Evolutionary conservation across 2,113 vertebrate species (phyloP), one percentile per base, ranked within the genome.

Genomic region (Pampusana beccarii): DNA sequence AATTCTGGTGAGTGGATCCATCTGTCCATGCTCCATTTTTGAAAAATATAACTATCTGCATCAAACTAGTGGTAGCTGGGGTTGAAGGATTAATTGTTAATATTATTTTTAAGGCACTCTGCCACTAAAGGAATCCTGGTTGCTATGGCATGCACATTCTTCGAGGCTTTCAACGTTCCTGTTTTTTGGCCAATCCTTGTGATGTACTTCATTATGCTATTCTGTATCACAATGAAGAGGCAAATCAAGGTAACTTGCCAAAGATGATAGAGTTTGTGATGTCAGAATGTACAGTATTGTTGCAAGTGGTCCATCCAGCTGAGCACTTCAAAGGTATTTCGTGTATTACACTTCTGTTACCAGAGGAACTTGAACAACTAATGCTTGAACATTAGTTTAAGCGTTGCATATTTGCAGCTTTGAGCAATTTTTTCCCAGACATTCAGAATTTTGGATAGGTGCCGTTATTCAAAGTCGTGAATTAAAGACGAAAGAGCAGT

Each of bases 181-280:
- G 99, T 99, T 80, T 99, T 99, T 96, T 99, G 99, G 99, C 99
- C 99, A 13, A 99, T 99, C 97, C 99, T 99, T 81, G 99, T 99
- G 96, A 99, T 99, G 99, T 99, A 99, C 98, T 99, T 99, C 98
- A 99, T 99, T 97, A 99, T 99, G 99, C 99, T 99, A 23, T 99
- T 99, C 98, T 99, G 99, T 94, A 99, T 99, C 98, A 99, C 99
- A 46, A 99, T 99, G 99, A 99, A 99, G 98, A 98, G 99, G 98
- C 99, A 99, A 98, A 99, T 99, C 96, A 99, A 99, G 99, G 99
- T 99, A 98, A 97, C 77, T 14, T 18, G 18, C 12, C 19, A 48
- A 40, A 48, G 74, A 3, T 6, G 69, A 40, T 18, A 72, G 42
- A 34, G 13, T 29, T 77, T 77, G 65, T 69, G 40, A 16, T 75